phyloP scores from a whole-genome alignment of 2,113 vertebrate species.

The Geothlypis trichas region DNA sequence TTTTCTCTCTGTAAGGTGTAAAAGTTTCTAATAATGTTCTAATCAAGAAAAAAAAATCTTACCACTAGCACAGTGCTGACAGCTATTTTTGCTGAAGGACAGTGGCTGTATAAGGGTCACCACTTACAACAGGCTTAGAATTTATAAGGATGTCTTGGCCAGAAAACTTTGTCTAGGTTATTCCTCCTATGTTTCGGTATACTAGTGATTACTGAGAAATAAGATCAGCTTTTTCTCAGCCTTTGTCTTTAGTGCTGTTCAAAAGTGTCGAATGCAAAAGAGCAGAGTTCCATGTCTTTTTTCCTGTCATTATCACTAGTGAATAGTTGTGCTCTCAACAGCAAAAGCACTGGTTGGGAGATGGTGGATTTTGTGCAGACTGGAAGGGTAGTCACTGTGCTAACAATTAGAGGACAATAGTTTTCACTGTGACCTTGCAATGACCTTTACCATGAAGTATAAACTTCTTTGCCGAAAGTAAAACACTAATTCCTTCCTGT shows the following conservation, averaged over 20 bases:
- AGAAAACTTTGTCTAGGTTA: not conserved
- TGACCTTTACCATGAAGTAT: not conserved
- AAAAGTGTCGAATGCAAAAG: not conserved
- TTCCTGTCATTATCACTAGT: not conserved
- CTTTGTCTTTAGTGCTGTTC: not conserved
- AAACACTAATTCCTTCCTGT: not conserved
- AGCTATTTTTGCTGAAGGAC: not conserved
- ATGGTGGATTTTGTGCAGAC: not conserved
- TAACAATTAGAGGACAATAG: not conserved
- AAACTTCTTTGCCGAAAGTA: not conserved
- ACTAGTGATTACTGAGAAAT: not conserved
- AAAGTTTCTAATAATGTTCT: not conserved
- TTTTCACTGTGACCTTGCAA: not conserved
- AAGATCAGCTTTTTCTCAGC: not conserved
- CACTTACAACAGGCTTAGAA: not conserved
- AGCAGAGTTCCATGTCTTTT: not conserved
- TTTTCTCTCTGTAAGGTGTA: not conserved
- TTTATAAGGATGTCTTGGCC: not conserved
- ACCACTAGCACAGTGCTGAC: not conserved
- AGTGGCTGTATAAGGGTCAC: not conserved
- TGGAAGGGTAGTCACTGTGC: not conserved
- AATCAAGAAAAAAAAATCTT: not conserved
- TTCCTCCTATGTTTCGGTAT: slow-evolving; percentile 14
- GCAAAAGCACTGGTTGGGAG: not conserved
- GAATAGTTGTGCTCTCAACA: not conserved